Evolutionary conservation across 2,797 vertebrate species (phyloP).

Genomic region (Phylloscopus collybita): DNA sequence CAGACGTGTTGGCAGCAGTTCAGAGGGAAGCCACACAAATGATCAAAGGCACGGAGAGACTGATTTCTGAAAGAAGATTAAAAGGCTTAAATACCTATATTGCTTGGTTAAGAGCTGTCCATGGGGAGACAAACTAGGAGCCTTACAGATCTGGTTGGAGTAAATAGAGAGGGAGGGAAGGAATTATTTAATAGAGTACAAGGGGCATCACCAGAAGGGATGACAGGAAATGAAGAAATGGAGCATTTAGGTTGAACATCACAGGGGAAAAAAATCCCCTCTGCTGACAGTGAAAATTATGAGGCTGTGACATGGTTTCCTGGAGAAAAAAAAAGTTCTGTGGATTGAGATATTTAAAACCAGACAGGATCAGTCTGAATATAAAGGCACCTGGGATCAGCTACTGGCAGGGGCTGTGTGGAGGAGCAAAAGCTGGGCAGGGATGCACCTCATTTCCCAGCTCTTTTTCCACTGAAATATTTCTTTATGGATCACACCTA

Average conservation of each 20-base stretch:
- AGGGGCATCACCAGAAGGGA: constrained; percentile 56
- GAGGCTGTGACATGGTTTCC: constrained; percentile 12
- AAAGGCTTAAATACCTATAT: constrained; percentile 67
- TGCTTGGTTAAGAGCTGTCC: constrained; percentile 57
- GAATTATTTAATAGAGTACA: constrained; percentile 62
- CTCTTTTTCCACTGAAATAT: not conserved
- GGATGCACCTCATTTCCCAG: not conserved
- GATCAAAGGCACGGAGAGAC: constrained; percentile 47
- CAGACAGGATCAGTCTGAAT: constrained; percentile 54
- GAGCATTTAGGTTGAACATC: constrained; percentile 64
- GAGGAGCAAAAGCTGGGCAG: not conserved
- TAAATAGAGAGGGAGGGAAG: constrained; percentile 51
- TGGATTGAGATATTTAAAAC: constrained; percentile 56
- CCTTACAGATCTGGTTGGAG: constrained; percentile 46
- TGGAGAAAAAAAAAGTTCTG: constrained; percentile 45
- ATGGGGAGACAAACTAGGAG: constrained; percentile 56
- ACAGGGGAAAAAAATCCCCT: constrained; percentile 57
- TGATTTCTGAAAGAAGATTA: constrained; percentile 61
- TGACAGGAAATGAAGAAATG: constrained; percentile 65
- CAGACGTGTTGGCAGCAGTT: not conserved
- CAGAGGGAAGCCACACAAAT: constrained; percentile 7
- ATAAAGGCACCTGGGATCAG: not conserved
- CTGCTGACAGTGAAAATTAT: constrained; percentile 56
- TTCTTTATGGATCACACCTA: not conserved
- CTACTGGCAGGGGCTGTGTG: not conserved